Evolutionary conservation across 2,113 vertebrate genomes (phyloP).

Genomic region (Malaclemys terrapin): DNA sequence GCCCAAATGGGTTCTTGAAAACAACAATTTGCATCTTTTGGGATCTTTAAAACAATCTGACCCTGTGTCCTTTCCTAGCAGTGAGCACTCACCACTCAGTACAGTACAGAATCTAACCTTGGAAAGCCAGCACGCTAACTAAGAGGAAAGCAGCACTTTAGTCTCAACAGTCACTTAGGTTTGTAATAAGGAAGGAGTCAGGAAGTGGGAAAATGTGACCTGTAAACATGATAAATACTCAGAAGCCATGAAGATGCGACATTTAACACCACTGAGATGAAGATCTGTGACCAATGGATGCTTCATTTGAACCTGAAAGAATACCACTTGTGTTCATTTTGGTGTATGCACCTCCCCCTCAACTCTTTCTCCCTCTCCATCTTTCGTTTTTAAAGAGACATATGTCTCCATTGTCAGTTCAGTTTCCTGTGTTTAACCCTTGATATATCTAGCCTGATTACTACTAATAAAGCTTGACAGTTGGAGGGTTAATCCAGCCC

Average conservation of each 20-base stretch:
- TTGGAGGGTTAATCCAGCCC: constrained; percentile 84
- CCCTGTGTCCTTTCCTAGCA: background rate
- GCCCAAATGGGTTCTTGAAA: background rate
- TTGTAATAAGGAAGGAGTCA: background rate
- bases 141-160: background rate
- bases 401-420: constrained; percentile 74
- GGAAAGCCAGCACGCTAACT: background rate
- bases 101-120: background rate
- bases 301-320: constrained; percentile 64
- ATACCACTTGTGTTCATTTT: constrained; percentile 46
- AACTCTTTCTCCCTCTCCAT: background rate
- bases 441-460: constrained; percentile 79
- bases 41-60: accelerated
- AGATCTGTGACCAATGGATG: constrained; percentile 45
- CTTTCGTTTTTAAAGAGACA: constrained; percentile 70
- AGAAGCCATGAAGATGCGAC: constrained; percentile 32
- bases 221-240: background rate
- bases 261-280: background rate
- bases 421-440: constrained; percentile 83
- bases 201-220: background rate
- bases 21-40: background rate
- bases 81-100: accelerated
- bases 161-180: background rate
- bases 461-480: constrained; percentile 86
- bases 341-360: constrained; percentile 4